phyloP scores from a whole-genome alignment of 2,888 invertebrate species.

The Zonitis immaculata region DNA sequence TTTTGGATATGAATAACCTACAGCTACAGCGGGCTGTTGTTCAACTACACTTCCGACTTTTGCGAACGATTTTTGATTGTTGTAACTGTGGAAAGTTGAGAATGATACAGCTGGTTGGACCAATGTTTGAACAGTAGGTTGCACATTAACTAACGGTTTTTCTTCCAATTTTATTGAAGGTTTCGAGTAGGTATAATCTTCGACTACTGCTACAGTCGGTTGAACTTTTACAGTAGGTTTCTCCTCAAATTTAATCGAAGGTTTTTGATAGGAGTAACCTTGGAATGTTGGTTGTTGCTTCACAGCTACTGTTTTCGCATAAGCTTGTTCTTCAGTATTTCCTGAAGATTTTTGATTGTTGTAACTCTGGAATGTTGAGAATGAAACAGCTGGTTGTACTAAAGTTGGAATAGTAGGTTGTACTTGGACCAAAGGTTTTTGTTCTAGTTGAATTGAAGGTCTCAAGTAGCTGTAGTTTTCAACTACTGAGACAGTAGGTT shows the following conservation, averaged over 20 bases:
- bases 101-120: conserved; percentile 9
- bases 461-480: not conserved
- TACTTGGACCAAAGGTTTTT: conserved; percentile 9
- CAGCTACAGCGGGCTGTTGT: not conserved
- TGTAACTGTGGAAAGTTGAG: conserved; percentile 7
- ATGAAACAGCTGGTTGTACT: conserved; percentile 18
- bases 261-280: too few species aligned
- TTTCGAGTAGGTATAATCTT: conserved; percentile 26
- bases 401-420: conserved; percentile 40
- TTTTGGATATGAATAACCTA: conserved; percentile 25
- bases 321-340: too few species aligned
- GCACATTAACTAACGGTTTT: not conserved
- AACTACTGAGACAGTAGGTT: not conserved
- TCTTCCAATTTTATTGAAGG: not conserved
- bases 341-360: not conserved
- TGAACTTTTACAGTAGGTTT: too few species aligned
- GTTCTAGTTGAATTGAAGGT: not conserved
- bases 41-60: not conserved
- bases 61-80: not conserved
- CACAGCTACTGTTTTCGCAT: too few species aligned
- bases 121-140: conserved; percentile 6
- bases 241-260: too few species aligned
- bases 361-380: not conserved
- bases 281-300: too few species aligned
- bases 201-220: conserved; percentile 6